Evolutionary conservation across 2,797 vertebrate species (phyloP), one percentile per base, ranked within the genome.

Genomic region (Sebastes trivittatus): DNA sequence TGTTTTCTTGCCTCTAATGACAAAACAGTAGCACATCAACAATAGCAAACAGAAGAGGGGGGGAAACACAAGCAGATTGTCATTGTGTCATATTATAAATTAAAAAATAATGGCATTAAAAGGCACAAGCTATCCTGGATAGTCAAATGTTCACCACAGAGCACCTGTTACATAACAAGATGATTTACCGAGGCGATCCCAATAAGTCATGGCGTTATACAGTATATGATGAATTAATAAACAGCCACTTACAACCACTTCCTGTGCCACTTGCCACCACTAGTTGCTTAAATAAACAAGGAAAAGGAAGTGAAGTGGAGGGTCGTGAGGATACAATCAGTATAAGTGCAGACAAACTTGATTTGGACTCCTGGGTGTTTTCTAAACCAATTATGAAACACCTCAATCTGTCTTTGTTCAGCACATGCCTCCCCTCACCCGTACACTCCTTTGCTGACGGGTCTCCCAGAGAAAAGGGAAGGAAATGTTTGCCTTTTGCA

Each of bases 401-500:
- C 13, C 10, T 72, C 10, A 27, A 7, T 54, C 11, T 60, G 14
- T 25, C 38, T 32, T 23, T 82, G 54, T 46, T 34, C 14, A 30
- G 5, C 38, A 42, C 34, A 56, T n/a, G 46, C 46, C 16, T 9
- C 4, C 5, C 42, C 34, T 78, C 10, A 52, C 52, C 2, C 55
- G 4, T 14, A 23, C 49, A 66, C 20, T 58, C 59, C 14, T 75
- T 72, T 86, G 65, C 83, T 73, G 85, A 83, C 77, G 72, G 63
- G 80, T 80, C 30, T 54, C 52, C 56, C 75, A 62, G 18, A 74
- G 20, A 79, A 90, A 87, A 46, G 54, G 91, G 91, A 94, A 95
- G 94, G 93, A 95, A 93, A 89, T 89, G 85, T 92, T 92, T 91
- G 78, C 86, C 36, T 89, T 86, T 83, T 2, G 22, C 88, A 91